Base-by-base conservation (phyloP, 2,888 invertebrate genomes). In the Saturnia japonica region DNA sequence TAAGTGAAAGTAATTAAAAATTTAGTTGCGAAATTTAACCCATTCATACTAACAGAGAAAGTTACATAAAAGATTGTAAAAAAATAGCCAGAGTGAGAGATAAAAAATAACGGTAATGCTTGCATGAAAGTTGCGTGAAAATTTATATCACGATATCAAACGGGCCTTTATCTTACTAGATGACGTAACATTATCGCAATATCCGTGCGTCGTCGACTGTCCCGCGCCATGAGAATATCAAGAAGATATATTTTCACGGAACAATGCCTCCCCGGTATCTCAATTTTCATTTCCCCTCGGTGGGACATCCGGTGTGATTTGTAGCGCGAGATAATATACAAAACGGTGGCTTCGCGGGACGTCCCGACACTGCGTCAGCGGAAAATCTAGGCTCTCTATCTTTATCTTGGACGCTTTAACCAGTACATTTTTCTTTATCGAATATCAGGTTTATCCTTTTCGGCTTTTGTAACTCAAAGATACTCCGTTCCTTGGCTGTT, bases 231-330 rank as follows among this genome's bases (percentile, higher is more conserved):
- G 85, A 86, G 88, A 92, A 92, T 91, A 92, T 91, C 91, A 91
- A 90, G 89, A 88, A 92, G 90, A 91, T 92, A 91, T 91, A 92
- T 91, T 91, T 91, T 89, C 90, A 91, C 91, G 90, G 92, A 92
- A 93, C 92, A 93, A 93, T 93, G 91, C 88, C 88, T 89, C 88
- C 83, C 87, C 88, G 91, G 92, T 93, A 92, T 92, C 93, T 93
- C 92, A 93, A 92, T 93, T 92, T 91, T 92, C 91, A 91, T 93
- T 91, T 91, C 91, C 90, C 91, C 90, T 90, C 86, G 84, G 87
- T 84, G 88, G 88, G 88, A 90, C 90, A 91, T 91, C 92, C 91
- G 90, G 87, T 91, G 91, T 93, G 92, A 93, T 93, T 92, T 93
- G 93, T 93, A 91, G 91, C 91, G 84, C 83, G 83, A 92, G 93